A percentile compares a stretch with the other conserved stretches of the same genome.
phyloP scores from a whole-genome alignment of 1,140 invertebrate genomes.

The Drosophila nannoptera region DNA sequence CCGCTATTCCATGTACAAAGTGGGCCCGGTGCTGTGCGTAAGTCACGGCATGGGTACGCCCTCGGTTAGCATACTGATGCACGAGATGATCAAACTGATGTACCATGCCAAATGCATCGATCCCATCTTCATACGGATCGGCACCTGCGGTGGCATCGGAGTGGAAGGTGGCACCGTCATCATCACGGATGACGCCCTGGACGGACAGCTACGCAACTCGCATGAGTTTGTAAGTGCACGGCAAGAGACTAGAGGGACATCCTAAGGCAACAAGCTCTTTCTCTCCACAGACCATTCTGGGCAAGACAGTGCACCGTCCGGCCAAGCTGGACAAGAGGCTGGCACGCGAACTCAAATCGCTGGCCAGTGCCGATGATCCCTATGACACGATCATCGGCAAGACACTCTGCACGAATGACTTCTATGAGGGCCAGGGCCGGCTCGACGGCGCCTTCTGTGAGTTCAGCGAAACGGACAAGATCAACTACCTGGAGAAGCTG shows the following conservation, averaged over 20 bases:
- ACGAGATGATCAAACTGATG: slow-evolving; percentile 96
- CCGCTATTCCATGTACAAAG: slow-evolving; percentile 98
- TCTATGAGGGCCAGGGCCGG: slow-evolving; percentile 97
- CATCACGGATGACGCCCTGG: slow-evolving; percentile 91
- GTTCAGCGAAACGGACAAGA: slow-evolving; percentile 92
- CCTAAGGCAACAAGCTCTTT: background rate
- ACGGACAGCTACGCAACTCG: slow-evolving; percentile 87
- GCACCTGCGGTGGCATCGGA: slow-evolving; percentile 95
- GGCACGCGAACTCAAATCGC: slow-evolving; percentile 86
- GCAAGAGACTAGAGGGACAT: background rate
- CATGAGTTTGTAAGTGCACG: slow-evolving; percentile 83
- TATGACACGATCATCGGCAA: slow-evolving; percentile 93
- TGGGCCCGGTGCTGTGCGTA: slow-evolving; percentile 80
- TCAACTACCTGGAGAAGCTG: slow-evolving; percentile 90
- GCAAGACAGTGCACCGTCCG: slow-evolving; percentile 89
- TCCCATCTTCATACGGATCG: slow-evolving; percentile 94
- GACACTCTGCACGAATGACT: slow-evolving; percentile 97
- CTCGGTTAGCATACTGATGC: slow-evolving; percentile 93
- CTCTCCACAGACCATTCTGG: slow-evolving; percentile 89
- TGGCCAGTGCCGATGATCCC: slow-evolving; percentile 87
- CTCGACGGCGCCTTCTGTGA: slow-evolving; percentile 98
- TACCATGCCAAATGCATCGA: slow-evolving; percentile 93
- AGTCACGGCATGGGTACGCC: slow-evolving; percentile 97
- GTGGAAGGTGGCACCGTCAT: slow-evolving; percentile 92
- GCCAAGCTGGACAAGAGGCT: slow-evolving; percentile 90